Evolutionary conservation across 2,113 vertebrate species (phyloP).

Genomic region (Paedocypris sp.): DNA sequence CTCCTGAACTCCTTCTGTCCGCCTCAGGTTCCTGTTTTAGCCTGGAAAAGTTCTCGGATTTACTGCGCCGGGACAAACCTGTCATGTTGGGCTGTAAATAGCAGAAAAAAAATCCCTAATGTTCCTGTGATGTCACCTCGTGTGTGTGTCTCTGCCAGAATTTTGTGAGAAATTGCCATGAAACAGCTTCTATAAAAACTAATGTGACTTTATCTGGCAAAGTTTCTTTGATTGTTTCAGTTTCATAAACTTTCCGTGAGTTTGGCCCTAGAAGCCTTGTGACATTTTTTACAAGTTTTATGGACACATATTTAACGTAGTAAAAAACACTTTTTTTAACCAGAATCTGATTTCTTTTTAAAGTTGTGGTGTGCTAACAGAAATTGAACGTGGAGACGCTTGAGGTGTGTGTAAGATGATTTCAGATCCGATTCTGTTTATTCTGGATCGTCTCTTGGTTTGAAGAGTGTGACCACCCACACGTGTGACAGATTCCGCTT

Average conservation of each 20-base stretch:
- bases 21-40: constrained; percentile 2
- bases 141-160: neutral
- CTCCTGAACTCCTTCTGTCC: neutral
- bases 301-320: too few species aligned
- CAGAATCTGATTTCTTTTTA: too few species aligned
- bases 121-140: constrained; percentile 14
- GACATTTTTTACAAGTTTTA: too few species aligned
- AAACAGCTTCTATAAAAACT: too few species aligned
- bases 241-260: too few species aligned
- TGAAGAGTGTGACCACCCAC: constrained; percentile 19
- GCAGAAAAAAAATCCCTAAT: neutral
- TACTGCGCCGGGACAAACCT: neutral
- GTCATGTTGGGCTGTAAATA: too few species aligned
- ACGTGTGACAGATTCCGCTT: constrained; percentile 8
- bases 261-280: too few species aligned
- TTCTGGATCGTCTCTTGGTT: neutral
- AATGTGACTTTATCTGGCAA: too few species aligned
- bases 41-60: neutral
- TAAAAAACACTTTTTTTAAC: too few species aligned
- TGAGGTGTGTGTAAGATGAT: constrained; percentile 2
- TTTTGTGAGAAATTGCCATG: too few species aligned
- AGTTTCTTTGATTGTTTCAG: too few species aligned
- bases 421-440: constrained; percentile 13
- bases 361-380: too few species aligned
- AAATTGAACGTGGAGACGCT: neutral